Percentiles rank a stretch among this genome's conserved stretches.
These are phyloP conservation scores for Harpia harpyja DNA, from an alignment of 2,797 vertebrate genomes.

Conservation along the genomic window DNA sequence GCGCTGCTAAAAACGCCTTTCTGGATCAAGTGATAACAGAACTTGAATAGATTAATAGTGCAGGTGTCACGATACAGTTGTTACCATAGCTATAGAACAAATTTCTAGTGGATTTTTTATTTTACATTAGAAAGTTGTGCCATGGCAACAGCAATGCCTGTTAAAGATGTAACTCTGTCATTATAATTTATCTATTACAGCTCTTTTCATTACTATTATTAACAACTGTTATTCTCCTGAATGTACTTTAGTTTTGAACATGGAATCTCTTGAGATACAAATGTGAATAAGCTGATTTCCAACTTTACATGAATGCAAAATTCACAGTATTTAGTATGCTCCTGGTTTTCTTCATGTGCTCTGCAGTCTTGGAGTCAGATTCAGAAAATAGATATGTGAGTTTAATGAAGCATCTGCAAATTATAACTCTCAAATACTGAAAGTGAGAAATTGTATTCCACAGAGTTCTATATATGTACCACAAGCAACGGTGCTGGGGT, in stretches of 20 bases:
- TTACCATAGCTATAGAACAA: slow-evolving; percentile 68
- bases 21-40: slow-evolving; percentile 28
- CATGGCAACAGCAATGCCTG: slow-evolving; percentile 68
- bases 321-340: not conserved
- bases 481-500: not conserved
- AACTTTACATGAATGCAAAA: slow-evolving; percentile 36
- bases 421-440: not conserved
- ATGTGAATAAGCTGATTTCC: slow-evolving; percentile 47
- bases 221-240: slow-evolving; percentile 52
- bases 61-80: not conserved
- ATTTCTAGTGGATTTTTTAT: slow-evolving; percentile 62
- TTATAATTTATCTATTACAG: slow-evolving; percentile 61
- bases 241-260: slow-evolving; percentile 48
- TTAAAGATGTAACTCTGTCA: slow-evolving; percentile 47
- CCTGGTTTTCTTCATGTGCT: slow-evolving; percentile 33
- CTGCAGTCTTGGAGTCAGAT: slow-evolving; percentile 23
- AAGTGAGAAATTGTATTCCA: not conserved
- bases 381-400: not conserved
- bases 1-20: slow-evolving; percentile 20
- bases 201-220: slow-evolving; percentile 54
- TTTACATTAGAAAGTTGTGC: slow-evolving; percentile 56
- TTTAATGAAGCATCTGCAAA: slow-evolving; percentile 26
- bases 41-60: slow-evolving; percentile 11
- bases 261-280: slow-evolving; percentile 21
- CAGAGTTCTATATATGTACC: not conserved